Evolutionary conservation across 2,888 invertebrate species (phyloP), one percentile per base, ranked within the genome.

Genomic region (Microctonus aethiopoides): DNA sequence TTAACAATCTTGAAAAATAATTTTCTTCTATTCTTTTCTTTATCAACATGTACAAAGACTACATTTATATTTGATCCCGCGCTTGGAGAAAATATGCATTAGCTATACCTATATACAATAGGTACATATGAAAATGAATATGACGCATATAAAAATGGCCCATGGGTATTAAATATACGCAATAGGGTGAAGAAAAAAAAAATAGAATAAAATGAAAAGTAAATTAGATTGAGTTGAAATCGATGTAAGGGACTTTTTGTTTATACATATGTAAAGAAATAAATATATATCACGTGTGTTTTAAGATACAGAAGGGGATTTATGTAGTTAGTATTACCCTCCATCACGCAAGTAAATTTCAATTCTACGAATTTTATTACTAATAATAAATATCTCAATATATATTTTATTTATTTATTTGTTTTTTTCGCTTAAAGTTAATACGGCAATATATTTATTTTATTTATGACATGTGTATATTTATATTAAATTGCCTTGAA

Each of bases 221-320:
- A 46, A 73, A 71, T 70, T 69, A 29, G 13, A 63, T 68, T 68
- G 41, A 71, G 36, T 54, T 60, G 36, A 26, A 73, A 73, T 64
- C 71, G 68, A 66, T 68, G 66, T 34, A n/a, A 68, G 62, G 51
- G 59, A 59, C 57, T 29, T 46, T 26, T 5, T 29, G 7, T 29
- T n/a, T n/a, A n/a, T n/a, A n/a, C n/a, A n/a, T n/a, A n/a, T n/a
- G n/a, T 16, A 46, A 16, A n/a, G 46, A 16, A 46, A 46, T 46
- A 46, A 46, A 46, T 46, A 46, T 46, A 46, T 20, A 46, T 46
- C 16, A 46, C 46, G 5, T 46, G 9, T 46, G 16, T 46, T 46
- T 46, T n/a, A 39, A 39, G 39, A 39, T 61, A 61, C 11, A 29
- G n/a, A n/a, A n/a, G n/a, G n/a, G n/a, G n/a, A n/a, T n/a, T n/a